These are phyloP conservation scores for Patagioenas fasciata DNA, from an alignment of 2,113 vertebrate genomes.

Conservation along the genomic window DNA sequence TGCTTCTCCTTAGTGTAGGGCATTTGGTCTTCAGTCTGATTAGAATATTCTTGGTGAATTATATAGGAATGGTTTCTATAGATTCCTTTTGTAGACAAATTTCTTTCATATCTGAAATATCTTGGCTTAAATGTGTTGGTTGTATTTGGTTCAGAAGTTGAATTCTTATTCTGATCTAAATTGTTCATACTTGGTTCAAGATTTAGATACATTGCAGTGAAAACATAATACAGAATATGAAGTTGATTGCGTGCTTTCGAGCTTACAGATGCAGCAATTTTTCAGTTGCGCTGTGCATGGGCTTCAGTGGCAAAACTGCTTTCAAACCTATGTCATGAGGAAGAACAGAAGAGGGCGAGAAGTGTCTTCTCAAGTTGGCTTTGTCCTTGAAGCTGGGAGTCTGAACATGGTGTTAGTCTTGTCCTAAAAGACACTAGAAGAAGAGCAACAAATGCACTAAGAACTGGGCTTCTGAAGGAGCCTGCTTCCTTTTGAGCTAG, in stretches of 20 bases:
- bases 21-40: neutral
- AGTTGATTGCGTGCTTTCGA: neutral
- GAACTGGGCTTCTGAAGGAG: too few relatives aligned
- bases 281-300: neutral
- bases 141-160: neutral
- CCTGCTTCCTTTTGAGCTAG: neutral
- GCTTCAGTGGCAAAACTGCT: neutral
- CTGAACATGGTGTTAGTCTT: neutral
- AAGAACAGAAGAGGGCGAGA: neutral
- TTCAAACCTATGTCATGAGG: neutral
- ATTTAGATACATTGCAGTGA: neutral
- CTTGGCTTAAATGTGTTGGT: neutral
- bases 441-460: neutral
- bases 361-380: neutral
- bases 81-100: neutral
- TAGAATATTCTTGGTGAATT: neutral
- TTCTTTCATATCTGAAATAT: neutral
- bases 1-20: neutral
- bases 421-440: neutral
- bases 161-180: neutral
- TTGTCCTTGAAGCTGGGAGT: conserved; percentile 37
- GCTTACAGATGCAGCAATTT: neutral
- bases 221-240: neutral
- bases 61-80: neutral
- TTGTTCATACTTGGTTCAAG: neutral